These are phyloP conservation scores for Lepidostoma basale DNA, from an alignment of 1,140 invertebrate genomes.

Conservation along the genomic window DNA sequence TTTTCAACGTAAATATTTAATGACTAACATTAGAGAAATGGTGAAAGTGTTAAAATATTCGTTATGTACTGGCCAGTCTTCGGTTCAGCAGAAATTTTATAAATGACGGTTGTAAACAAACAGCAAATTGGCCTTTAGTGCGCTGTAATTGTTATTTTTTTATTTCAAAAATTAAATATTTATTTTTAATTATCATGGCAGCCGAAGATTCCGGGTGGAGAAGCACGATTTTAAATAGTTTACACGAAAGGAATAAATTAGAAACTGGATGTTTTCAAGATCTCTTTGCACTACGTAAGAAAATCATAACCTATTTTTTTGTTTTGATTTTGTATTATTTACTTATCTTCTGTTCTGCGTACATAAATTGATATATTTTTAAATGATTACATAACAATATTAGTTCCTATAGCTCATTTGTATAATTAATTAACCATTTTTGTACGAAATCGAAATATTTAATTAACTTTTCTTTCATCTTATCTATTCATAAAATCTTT, in stretches of 20 bases:
- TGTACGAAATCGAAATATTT: no score
- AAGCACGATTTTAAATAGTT: conserved; percentile 55
- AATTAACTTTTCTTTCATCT: no score
- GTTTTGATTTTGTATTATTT: conserved; percentile 29
- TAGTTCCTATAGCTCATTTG: no score
- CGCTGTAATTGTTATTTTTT: neutral
- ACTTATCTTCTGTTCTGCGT: neutral
- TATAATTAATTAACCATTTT: no score
- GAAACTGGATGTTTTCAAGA: conserved; percentile 59
- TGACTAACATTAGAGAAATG: neutral
- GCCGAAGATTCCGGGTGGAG: conserved; percentile 57
- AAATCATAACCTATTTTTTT: conserved; percentile 36
- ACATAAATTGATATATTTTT: no score
- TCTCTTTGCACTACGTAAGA: conserved; percentile 59
- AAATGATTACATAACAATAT: no score
- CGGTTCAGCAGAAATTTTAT: neutral
- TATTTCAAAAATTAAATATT: conserved; percentile 2
- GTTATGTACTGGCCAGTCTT: neutral
- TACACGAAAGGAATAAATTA: conserved; percentile 56
- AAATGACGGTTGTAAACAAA: conserved; percentile 5
- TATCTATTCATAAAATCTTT: no score
- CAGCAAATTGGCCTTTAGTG: neutral
- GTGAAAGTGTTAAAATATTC: neutral
- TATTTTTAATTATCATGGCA: conserved; percentile 31
- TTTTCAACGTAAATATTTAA: neutral